Evolutionary conservation across 2,797 vertebrate species (phyloP).

Genomic region (Salmo trutta): DNA sequence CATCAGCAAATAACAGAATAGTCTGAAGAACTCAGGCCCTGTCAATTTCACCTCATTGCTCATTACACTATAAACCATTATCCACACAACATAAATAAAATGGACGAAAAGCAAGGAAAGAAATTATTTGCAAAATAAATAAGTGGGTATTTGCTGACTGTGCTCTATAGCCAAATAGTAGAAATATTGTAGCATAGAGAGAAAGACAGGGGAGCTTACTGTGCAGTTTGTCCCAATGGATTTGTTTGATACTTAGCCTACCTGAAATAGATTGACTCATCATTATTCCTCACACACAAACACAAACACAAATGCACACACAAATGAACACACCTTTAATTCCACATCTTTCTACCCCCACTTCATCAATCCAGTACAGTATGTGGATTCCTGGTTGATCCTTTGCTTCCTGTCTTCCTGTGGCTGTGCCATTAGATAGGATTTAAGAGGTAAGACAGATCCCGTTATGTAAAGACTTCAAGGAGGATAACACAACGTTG

Average conservation of each 20-base stretch:
- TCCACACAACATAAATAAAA: slow-evolving; percentile 2
- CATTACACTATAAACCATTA: slow-evolving; percentile 2
- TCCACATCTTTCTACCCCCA: background rate
- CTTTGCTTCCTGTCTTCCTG: background rate
- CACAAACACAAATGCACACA: background rate
- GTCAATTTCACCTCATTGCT: slow-evolving; percentile 20
- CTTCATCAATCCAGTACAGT: slow-evolving; percentile 1
- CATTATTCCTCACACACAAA: background rate
- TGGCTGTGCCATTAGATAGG: slow-evolving; percentile 1
- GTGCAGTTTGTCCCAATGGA: slow-evolving; percentile 9
- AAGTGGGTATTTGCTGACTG: slow-evolving; percentile 21
- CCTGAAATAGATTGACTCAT: background rate
- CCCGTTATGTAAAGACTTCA: background rate
- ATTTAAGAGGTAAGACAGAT: background rate
- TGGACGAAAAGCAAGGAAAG: background rate
- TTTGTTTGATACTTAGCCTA: slow-evolving; percentile 16
- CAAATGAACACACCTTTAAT: background rate
- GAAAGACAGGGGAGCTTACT: background rate
- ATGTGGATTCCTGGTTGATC: slow-evolving; percentile 9
- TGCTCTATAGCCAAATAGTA: slow-evolving; percentile 14
- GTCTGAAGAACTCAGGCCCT: background rate
- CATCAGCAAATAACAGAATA: background rate
- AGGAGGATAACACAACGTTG: background rate
- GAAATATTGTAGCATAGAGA: background rate
- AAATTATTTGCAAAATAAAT: background rate